These are phyloP conservation scores for Epinotia demarniana DNA, from an alignment of 2,888 invertebrate species.

Conservation along the genomic window DNA sequence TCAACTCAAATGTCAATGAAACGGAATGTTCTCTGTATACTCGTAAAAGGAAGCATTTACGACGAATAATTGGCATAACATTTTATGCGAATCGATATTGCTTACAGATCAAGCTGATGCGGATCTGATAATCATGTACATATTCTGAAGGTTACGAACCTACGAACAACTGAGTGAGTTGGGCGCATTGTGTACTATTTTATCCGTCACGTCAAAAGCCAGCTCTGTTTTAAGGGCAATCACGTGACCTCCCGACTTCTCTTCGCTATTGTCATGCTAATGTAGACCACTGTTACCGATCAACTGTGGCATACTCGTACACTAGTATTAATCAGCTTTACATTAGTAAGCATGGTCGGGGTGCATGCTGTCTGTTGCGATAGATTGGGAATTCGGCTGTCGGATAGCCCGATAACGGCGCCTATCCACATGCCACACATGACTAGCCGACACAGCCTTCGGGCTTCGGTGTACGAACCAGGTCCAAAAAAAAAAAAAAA, in stretches of 20 bases:
- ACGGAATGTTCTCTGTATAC: conserved; percentile 55
- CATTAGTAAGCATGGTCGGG: background rate
- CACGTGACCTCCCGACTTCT: conserved; percentile 74
- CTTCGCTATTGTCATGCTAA: conserved; percentile 75
- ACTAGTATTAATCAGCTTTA: conserved; percentile 20
- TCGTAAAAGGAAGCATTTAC: conserved; percentile 4
- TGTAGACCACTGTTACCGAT: conserved; percentile 61
- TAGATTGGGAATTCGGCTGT: background rate
- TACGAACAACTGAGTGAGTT: conserved; percentile 71
- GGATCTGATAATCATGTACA: conserved; percentile 51
- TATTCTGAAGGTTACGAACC: conserved; percentile 67
- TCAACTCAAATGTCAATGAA: conserved; percentile 61
- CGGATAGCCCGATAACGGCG: too few relatives aligned
- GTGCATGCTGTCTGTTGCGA: background rate
- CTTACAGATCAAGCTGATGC: conserved; percentile 18
- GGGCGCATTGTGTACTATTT: conserved; percentile 71
- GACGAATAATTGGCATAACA: background rate
- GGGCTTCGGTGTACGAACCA: too few relatives aligned
- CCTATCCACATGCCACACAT: too few relatives aligned
- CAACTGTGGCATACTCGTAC: conserved; percentile 28
- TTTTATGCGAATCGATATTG: conserved; percentile 28
- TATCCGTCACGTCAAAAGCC: conserved; percentile 58
- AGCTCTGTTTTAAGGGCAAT: conserved; percentile 71
- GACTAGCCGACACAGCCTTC: too few relatives aligned
- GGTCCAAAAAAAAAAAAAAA: too few relatives aligned